Evolutionary conservation across 2,888 invertebrate genomes (phyloP).

Genomic region (Iphiclides podalirius): DNA sequence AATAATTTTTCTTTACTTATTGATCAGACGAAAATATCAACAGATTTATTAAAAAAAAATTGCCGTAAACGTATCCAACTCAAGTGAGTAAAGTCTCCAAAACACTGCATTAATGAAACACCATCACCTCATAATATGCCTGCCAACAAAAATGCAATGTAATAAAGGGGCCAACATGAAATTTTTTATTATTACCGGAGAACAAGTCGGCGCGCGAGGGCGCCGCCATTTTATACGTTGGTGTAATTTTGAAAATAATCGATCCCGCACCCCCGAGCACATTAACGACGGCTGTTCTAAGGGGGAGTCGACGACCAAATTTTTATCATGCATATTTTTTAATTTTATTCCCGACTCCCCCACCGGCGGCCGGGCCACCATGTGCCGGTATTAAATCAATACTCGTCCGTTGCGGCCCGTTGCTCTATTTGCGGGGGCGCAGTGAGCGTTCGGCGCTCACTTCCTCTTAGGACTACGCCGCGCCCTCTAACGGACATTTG

Average conservation of each 20-base stretch:
- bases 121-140: too few species aligned
- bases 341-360: conserved; percentile 68
- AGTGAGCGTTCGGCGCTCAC: conserved; percentile 44
- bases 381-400: conserved; percentile 63
- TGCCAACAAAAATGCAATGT: too few species aligned
- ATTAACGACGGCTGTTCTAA: conserved; percentile 49
- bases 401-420: conserved; percentile 42
- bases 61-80: too few species aligned
- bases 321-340: conserved; percentile 67
- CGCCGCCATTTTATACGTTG: conserved; percentile 32
- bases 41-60: too few species aligned
- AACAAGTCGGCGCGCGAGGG: conserved; percentile 30
- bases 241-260: conserved; percentile 61
- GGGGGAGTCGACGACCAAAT: conserved; percentile 69
- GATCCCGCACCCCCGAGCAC: conserved; percentile 54
- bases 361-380: conserved; percentile 46
- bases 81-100: too few species aligned
- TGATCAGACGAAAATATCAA: too few species aligned
- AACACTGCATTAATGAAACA: too few species aligned
- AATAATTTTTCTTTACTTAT: too few species aligned
- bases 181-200: conserved; percentile 29
- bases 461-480: conserved; percentile 32
- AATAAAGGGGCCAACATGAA: conserved; percentile 26
- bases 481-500: conserved; percentile 42
- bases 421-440: conserved; percentile 48